Conservation (phyloP, 2,113 vertebrate genomes). For the Rhinogobius similis region DNA sequence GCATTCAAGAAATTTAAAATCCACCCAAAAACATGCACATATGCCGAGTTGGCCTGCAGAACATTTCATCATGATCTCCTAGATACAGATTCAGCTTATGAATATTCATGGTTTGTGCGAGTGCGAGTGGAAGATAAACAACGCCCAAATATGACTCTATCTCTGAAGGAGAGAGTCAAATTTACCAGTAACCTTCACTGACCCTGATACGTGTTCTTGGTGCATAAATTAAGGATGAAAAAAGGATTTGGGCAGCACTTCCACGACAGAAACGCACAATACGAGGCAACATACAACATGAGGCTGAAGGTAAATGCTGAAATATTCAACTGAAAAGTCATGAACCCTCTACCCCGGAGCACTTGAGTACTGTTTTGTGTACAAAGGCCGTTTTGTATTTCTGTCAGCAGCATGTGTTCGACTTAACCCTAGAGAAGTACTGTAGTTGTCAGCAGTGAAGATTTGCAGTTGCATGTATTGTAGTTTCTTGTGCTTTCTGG, state of each 20-base stretch:
- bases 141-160: neutral
- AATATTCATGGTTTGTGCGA: constrained; percentile 46
- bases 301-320: neutral
- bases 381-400: neutral
- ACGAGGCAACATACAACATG: neutral
- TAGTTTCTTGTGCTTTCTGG: neutral
- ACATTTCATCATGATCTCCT: constrained; percentile 45
- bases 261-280: neutral
- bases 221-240: neutral
- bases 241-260: neutral
- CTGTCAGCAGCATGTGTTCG: neutral
- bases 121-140: constrained; percentile 21
- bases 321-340: neutral
- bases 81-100: constrained; percentile 32
- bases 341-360: neutral
- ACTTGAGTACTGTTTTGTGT: neutral
- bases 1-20: constrained; percentile 33
- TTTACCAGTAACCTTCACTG: neutral
- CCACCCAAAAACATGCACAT: constrained; percentile 22
- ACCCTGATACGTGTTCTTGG: neutral
- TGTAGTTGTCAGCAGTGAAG: neutral
- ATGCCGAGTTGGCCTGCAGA: constrained; percentile 32
- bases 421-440: no score
- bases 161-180: constrained; percentile 6
- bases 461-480: neutral